Base-by-base conservation (phyloP, 1,140 invertebrate genomes). In the Bombus turneri region DNA sequence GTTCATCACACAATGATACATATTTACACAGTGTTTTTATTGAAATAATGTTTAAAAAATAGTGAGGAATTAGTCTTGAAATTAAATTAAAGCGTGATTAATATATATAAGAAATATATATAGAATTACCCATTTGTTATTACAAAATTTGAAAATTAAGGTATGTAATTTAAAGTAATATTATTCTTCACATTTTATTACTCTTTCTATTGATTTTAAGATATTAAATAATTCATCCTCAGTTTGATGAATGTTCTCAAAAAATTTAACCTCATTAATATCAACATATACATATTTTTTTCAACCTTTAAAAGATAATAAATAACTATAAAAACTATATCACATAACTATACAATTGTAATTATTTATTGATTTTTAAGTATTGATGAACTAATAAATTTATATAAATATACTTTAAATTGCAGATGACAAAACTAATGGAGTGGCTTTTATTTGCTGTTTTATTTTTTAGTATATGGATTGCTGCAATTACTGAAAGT, bases 391-490 rank as follows among this genome's bases (percentile, higher is more conserved):
- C 87, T n/a, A 71, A 39, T 71, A 39, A 73, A 43, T 41, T 41
- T 28, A 69, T 37, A 69, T 37, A 10, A 74, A 80, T 87, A 91
- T 91, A 90, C 95, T 95, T 88, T 62, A 66, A 75, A 77, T 92
- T 92, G 72, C 93, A 94, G 88, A 98, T 98, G 97, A 98, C 97
- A 8, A 98, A 98, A 94, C 94, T 98, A 91, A 94, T 97, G 90
- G 97, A 98, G 94, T 98, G 98, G 97, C 92, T 98, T 22, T 94
- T 96, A 15, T 96, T 96, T 53, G 93, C 95, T 10, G 95, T 95
- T 8, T 91, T 97, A 18, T 95, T 97, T 64, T 94, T 97, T 25
- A 96, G 96, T 15, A 94, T 97, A 2, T 98, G 98, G 97, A 94
- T 96, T 37, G 96, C 96, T 2, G 84, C 97, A n/a, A 93, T 97